Conservation (phyloP, 2,888 invertebrate species). For the Quadriops clusia region DNA sequence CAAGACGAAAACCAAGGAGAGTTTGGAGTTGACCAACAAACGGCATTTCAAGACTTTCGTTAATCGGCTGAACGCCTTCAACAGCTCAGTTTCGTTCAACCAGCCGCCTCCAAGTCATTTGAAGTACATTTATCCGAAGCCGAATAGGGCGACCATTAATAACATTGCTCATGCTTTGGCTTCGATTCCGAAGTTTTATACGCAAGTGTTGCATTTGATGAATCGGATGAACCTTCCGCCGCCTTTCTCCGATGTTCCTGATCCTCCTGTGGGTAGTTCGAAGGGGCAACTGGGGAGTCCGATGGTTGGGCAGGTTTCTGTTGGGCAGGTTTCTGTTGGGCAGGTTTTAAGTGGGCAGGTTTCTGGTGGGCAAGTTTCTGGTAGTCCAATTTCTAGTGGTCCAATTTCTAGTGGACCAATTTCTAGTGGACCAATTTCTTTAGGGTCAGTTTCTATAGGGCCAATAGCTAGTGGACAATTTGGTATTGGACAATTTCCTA, state of each 20-base stretch:
- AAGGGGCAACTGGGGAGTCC: too few relatives aligned
- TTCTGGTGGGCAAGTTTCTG: too few relatives aligned
- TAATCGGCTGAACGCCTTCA: conserved; percentile 47
- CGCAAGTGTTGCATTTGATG: conserved; percentile 81
- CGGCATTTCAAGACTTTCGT: conserved; percentile 45
- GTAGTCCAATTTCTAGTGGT: too few relatives aligned
- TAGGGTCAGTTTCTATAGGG: too few relatives aligned
- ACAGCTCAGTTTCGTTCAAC: conserved; percentile 49
- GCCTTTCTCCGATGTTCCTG: conserved; percentile 52
- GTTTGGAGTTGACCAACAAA: conserved; percentile 32
- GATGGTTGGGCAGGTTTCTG: too few relatives aligned
- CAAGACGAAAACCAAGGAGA: conserved; percentile 31
- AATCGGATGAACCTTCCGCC: conserved; percentile 85
- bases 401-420: too few relatives aligned
- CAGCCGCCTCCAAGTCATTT: conserved; percentile 67
- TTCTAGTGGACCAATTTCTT: too few relatives aligned
- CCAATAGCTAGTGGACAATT: too few relatives aligned
- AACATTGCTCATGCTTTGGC: conserved; percentile 69
- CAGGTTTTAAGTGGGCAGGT: too few relatives aligned
- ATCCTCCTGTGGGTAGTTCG: too few relatives aligned
- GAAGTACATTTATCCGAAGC: conserved; percentile 70
- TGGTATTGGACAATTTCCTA: too few relatives aligned
- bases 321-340: too few relatives aligned
- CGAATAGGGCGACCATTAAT: conserved; percentile 56
- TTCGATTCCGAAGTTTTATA: conserved; percentile 71